phyloP scores from a whole-genome alignment of 2,113 vertebrate species.

The Pitta sordida region DNA sequence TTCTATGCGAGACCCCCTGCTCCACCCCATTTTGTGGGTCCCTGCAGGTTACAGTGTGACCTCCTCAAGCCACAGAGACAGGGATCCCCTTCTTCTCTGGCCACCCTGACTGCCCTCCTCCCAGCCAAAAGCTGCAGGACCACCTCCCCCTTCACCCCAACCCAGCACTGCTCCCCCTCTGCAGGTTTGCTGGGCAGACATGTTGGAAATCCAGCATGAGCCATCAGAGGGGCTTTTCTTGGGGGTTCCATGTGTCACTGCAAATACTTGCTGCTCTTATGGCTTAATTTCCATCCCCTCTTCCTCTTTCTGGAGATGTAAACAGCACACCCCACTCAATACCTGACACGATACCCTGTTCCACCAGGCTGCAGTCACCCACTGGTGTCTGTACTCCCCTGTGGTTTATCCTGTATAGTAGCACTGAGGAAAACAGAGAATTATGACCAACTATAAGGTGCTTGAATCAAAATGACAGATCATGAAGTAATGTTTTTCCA shows the following conservation, averaged over 20 bases:
- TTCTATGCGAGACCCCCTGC: background rate
- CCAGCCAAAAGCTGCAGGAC: background rate
- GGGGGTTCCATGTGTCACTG: background rate
- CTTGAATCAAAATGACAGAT: constrained; percentile 65
- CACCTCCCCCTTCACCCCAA: background rate
- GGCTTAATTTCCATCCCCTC: background rate
- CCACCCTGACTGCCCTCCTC: background rate
- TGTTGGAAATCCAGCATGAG: background rate
- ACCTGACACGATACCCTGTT: background rate
- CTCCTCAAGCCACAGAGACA: accelerated
- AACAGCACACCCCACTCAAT: background rate
- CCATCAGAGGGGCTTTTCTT: background rate
- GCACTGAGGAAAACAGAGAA: constrained; percentile 20
- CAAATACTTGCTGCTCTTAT: background rate
- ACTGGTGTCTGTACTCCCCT: background rate
- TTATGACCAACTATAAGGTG: background rate
- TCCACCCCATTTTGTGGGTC: accelerated
- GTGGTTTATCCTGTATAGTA: background rate
- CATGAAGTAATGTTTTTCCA: constrained; percentile 56
- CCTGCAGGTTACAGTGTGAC: background rate
- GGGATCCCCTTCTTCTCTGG: background rate
- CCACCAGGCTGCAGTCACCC: background rate
- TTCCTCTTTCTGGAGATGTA: background rate
- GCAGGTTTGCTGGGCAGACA: background rate
- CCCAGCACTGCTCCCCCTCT: background rate